Evolutionary conservation across 2,113 vertebrate genomes (phyloP).

Genomic region (Triplophysa tibetana): DNA sequence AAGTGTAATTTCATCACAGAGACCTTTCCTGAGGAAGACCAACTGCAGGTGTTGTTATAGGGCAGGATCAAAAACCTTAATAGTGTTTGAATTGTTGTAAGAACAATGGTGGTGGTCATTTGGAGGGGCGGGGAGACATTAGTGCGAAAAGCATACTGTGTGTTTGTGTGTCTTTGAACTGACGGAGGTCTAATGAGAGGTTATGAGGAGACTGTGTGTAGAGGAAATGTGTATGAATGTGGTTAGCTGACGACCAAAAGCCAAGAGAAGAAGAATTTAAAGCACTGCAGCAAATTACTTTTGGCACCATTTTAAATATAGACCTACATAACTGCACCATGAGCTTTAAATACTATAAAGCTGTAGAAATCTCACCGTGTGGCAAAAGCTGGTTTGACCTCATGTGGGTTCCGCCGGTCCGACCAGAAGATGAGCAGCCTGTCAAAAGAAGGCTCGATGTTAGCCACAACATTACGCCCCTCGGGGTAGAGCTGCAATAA

Average conservation of each 20-base stretch:
- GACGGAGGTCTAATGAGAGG: neutral
- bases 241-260: neutral
- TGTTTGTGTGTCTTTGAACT: neutral
- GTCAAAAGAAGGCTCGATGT: constrained; percentile 88
- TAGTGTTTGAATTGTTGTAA: constrained; percentile 1
- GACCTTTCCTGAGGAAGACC: constrained; percentile 41
- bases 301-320: too few relatives aligned
- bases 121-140: neutral
- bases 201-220: neutral
- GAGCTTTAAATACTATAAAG: too few relatives aligned
- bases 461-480: constrained; percentile 83
- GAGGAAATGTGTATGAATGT: constrained; percentile 19
- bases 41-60: constrained; percentile 18
- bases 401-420: constrained; percentile 88
- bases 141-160: neutral
- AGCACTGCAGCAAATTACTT: too few relatives aligned
- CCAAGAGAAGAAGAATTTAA: neutral
- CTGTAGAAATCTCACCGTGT: constrained; percentile 75
- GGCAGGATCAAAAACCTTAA: constrained; percentile 30
- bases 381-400: constrained; percentile 87
- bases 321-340: too few relatives aligned
- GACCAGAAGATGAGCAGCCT: constrained; percentile 92
- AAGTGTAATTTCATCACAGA: constrained; percentile 20
- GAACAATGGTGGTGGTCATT: constrained; percentile 10
- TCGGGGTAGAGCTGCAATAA: constrained; percentile 88